phyloP scores from a whole-genome alignment of 2,888 invertebrate genomes.

The Troides oblongomaculatus region DNA sequence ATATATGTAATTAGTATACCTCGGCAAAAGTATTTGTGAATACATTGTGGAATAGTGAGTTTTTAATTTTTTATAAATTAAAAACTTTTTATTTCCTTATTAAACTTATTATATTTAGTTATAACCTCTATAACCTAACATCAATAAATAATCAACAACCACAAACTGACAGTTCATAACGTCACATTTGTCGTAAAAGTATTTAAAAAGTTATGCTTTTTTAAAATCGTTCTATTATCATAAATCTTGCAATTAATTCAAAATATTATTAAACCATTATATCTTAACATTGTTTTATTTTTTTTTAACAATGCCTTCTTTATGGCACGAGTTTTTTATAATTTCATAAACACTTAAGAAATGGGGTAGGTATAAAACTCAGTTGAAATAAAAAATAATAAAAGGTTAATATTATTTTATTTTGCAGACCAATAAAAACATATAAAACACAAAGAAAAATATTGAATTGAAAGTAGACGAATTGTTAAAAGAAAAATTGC shows the following conservation, averaged over 20 bases:
- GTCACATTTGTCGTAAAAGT: neutral
- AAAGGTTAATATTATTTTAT: slow-evolving; percentile 1
- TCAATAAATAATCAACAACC: neutral
- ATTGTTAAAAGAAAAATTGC: slow-evolving; percentile 30
- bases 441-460: slow-evolving; percentile 3
- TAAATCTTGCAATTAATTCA: no score
- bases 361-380: no score
- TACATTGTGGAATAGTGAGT: slow-evolving; percentile 45
- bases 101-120: neutral
- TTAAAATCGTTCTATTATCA: no score
- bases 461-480: slow-evolving; percentile 7
- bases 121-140: slow-evolving; percentile 1
- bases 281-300: no score
- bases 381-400: neutral
- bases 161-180: neutral
- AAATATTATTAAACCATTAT: no score
- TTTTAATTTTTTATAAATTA: neutral
- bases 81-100: neutral
- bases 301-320: no score
- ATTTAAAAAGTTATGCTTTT: no score
- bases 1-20: slow-evolving; percentile 37
- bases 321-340: no score
- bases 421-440: neutral
- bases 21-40: slow-evolving; percentile 49
- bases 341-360: no score